Evolutionary conservation across 2,888 invertebrate species (phyloP), one percentile per base, ranked within the genome.

Genomic region (Megastigmus dorsalis): DNA sequence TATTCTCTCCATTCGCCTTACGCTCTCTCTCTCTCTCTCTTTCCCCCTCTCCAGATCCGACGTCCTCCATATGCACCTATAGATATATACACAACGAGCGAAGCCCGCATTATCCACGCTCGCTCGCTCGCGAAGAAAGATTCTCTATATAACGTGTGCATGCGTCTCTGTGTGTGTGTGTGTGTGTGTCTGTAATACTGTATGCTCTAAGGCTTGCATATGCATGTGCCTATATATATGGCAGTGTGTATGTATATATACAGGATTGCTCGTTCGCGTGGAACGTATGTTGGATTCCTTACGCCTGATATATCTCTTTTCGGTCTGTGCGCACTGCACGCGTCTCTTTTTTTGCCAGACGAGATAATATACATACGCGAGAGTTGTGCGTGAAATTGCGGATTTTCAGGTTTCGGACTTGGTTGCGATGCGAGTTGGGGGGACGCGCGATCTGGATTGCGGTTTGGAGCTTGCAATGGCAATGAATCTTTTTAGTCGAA

Each of bases 1-100:
- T 86, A 84, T 84, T 82, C 82, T 78, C 79, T 50, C 28, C 5
- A 15, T 48, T 38, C 13, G 36, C 9, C 33, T 1, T 52, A 10
- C 33, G 30, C 15, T 30, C 18, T n/a, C 50, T 18, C 48, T 82
- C 82, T n/a, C n/a, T n/a, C 43, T n/a, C 33, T 1, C 59, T 10
- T 26, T 41, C 15, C 41, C 18, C 18, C 50, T 18, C 48, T 82
- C 82, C n/a, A n/a, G n/a, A n/a, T 79, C 45, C 59, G 57, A 70
- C 62, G 69, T 70, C 55, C 45, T 73, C 76, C 69, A 74, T 76
- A 74, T 74, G 76, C 60, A 57, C 48, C 38, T 41, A 7, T 38
- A 15, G n/a, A n/a, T n/a, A n/a, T n/a, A n/a, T n/a, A n/a, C n/a
- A n/a, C n/a, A n/a, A n/a, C 45, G 5, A 36, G 10, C 23, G 10